Evolutionary conservation across 1,140 invertebrate species (phyloP), one percentile per base, ranked within the genome.

Genomic region (Drosophila lacteicornis): DNA sequence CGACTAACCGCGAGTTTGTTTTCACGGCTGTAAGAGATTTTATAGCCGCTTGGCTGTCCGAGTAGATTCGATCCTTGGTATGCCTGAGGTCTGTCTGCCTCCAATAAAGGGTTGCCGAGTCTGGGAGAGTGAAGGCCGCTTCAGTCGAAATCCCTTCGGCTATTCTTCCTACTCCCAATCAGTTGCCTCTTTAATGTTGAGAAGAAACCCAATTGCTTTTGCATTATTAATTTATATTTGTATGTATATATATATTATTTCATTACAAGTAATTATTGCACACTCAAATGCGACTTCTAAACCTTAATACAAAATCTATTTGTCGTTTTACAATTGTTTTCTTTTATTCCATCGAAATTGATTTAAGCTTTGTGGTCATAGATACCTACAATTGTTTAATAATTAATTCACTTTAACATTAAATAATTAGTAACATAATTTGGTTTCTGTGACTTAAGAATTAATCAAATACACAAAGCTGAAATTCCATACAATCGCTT

Each of bases 361-460:
- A 83, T 88, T 87, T 84, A 66, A 61, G 62, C 83, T 80, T 80
- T 71, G 70, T 36, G 51, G 62, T 83, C 78, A 85, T 85, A 85
- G 59, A 73, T 84, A 80, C 33, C 51, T 55, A 55, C 67, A 84
- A 58, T 76, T 79, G 17, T 8, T 19, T 13, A 36, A 66, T 43
- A 51, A 65, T 83, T 80, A 80, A 46, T 77, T 80, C 73, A 46
- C 55, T 65, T 82, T 76, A 74, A 71, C 71, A 79, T 81, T 87
- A 83, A 80, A 87, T 87, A 87, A 88, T 87, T 87, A 87, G 84
- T 87, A 88, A 87, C 84, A 88, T 87, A 87, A 87, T 87, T 87
- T 87, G 84, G 84, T 87, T 88, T 88, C 71, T 67, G 84, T 71
- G 84, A 88, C 84, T 87, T 87, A 87, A 83, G 69, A 53, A 88